Base-by-base conservation (phyloP, 1,140 invertebrate species). In the Teleogryllus occipitalis region DNA sequence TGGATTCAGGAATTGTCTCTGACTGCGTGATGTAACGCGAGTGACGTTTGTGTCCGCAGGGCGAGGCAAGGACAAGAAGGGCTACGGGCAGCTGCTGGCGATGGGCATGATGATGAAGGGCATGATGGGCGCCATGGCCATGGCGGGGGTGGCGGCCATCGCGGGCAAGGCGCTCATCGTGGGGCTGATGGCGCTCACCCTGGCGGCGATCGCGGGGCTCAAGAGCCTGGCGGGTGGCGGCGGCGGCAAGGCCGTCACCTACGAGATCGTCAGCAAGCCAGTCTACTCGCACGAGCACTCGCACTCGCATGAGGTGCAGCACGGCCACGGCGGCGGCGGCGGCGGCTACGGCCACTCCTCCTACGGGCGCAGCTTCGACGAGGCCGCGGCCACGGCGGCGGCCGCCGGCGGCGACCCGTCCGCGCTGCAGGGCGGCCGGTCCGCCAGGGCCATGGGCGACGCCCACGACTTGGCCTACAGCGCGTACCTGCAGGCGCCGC, bases 111-210 rank as follows among this genome's bases (percentile, higher is more conserved):
- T 89, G 87, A 88, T 88, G 84, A 89, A 88, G 73, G 88, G 87
- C 7, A 95, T 93, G 5, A 83, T 95, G 0, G 90, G 93, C 83
- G 92, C 93, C 0, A 83, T 95, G 15, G 93, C 91, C 8, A 87
- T 95, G 78, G 93, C 92, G n/a, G 92, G 90, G 0, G 84, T 95
- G 4, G 93, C 93, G 0, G 86, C 93, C 73, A 86, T 95, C 7
- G 93, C 94, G 7, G 94, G 94, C n/a, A 95, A 95, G 85, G 94
- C 94, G 5, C 84, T 95, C 12, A 94, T 95, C 92, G 93, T 93
- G 0, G 93, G 92, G 15, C 82, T 95, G 47, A 92, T 95, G 89
- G 92, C 94, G 0, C 86, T 95, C 2, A 90, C 95, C 84, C 85
- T 95, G 0, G 93, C 94, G 0, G 93, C 91, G 1, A 91, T 95